A percentile compares a stretch with the other conserved stretches of the same genome.
These are phyloP conservation scores for Sciurus carolinensis DNA, from an alignment of 2,797 vertebrate species.

Conservation along the genomic window DNA sequence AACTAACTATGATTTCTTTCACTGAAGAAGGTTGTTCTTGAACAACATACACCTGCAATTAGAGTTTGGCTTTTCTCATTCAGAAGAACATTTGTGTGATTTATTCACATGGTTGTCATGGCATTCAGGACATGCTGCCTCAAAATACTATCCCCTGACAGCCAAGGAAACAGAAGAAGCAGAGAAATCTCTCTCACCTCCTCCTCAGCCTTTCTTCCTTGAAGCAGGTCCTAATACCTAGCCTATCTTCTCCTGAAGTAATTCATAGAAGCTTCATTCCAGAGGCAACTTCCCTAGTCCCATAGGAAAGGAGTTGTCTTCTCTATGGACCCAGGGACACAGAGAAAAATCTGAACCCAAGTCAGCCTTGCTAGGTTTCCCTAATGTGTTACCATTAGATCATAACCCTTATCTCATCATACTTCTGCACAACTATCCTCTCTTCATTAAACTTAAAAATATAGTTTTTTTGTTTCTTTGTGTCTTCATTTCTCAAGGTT, in stretches of 20 bases:
- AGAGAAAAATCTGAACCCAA: neutral
- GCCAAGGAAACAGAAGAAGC: neutral
- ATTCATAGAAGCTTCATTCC: too few species aligned
- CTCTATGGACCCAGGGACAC: neutral
- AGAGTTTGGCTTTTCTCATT: neutral
- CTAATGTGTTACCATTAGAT: neutral
- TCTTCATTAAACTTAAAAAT: neutral
- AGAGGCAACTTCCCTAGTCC: accelerated
- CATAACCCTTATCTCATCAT: neutral
- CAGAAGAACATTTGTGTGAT: neutral
- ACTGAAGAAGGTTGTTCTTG: neutral
- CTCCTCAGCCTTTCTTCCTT: neutral
- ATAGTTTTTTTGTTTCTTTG: neutral
- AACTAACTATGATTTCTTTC: neutral
- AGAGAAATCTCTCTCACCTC: neutral
- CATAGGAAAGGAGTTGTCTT: neutral
- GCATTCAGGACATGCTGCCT: neutral
- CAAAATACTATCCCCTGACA: neutral
- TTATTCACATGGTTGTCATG: neutral
- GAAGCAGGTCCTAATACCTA: neutral
- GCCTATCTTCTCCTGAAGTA: neutral
- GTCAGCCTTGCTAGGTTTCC: neutral
- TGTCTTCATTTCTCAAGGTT: neutral
- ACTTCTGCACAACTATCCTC: neutral
- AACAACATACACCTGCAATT: neutral